Evolutionary conservation across 1,140 invertebrate species (phyloP), one percentile per base, ranked within the genome.

Genomic region (Metopolophium dirhodum): DNA sequence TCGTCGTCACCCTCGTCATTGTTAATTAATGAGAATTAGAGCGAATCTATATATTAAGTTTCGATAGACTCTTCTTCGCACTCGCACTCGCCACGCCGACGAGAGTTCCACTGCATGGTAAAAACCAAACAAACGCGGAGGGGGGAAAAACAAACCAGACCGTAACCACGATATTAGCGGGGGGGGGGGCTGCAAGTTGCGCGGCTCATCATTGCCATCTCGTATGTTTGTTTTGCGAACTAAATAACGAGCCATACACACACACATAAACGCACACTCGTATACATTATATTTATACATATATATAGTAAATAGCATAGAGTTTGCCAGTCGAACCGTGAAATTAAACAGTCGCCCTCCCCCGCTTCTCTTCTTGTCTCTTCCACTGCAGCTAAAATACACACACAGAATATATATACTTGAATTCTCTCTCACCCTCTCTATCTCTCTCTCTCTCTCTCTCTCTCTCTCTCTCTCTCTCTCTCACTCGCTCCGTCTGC

Each of bases 261-360:
- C 77, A 57, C 77, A 86, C 30, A 37, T 68, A 37, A 41, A 91
- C 61, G 41, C 35, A 68, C 37, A 47, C 41, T 20, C n/a, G 23
- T 89, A 41, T 89, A 87, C 14, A 77, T 77, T 77, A 77, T n/a
- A 77, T 77, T 77, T 18, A 77, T 77, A 68, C 26, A 77, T 18
- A 68, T 49, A 49, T 88, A 88, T 49, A 41, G 86, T 85, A 49
- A 49, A 45, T 61, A 22, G 90, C 90, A 83, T 85, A 51, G 91
- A 86, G 77, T 93, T 54, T 85, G 77, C 91, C 91, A 93, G 77
- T 54, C 91, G 91, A 93, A 93, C 91, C 91, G 91, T 93, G 91
- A 93, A 93, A 93, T 93, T 93, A 93, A 93, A 93, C 91, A 86
- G 91, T 86, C 91, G 82, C 23, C n/a, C 82, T 57, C 49, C 68